Conservation (phyloP, 2,797 vertebrate genomes). For the Thaleichthys pacificus region DNA sequence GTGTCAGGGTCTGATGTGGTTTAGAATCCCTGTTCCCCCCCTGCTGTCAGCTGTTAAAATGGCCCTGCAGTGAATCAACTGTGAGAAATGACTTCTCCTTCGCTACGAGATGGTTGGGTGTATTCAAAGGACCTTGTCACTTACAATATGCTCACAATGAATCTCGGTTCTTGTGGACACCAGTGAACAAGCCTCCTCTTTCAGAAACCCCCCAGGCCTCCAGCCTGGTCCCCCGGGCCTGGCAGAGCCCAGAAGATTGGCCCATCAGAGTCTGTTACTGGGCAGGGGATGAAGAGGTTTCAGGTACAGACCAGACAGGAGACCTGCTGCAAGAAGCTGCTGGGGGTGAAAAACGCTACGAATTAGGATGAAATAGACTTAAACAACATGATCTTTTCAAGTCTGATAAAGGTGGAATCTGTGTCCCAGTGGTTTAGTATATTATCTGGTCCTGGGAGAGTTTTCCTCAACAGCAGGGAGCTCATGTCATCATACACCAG, state of each 20-base stretch:
- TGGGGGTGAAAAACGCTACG: neutral
- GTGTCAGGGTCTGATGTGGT: neutral
- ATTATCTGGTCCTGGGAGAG: no score
- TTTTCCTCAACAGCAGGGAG: no score
- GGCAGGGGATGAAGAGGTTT: slow-evolving; percentile 52
- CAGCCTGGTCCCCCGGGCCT: slow-evolving; percentile 39
- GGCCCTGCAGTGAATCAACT: slow-evolving; percentile 66
- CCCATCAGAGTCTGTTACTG: slow-evolving; percentile 69
- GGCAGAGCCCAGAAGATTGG: slow-evolving; percentile 61
- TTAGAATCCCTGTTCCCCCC: slow-evolving; percentile 51
- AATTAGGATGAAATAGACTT: neutral
- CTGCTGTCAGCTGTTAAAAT: slow-evolving; percentile 52
- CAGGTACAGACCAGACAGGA: slow-evolving; percentile 36
- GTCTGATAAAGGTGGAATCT: neutral
- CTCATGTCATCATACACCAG: no score
- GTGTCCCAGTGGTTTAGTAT: no score
- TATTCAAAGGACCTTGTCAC: slow-evolving; percentile 76
- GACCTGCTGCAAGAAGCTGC: neutral
- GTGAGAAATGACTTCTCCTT: slow-evolving; percentile 71
- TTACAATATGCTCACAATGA: slow-evolving; percentile 73
- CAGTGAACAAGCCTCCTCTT: slow-evolving; percentile 43
- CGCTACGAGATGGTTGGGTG: slow-evolving; percentile 65
- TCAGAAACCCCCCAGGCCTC: slow-evolving; percentile 53
- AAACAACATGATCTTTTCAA: neutral
- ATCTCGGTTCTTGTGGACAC: slow-evolving; percentile 61